Conservation (phyloP, 2,797 vertebrate genomes). For the Tympanoctomys barrerae region DNA sequence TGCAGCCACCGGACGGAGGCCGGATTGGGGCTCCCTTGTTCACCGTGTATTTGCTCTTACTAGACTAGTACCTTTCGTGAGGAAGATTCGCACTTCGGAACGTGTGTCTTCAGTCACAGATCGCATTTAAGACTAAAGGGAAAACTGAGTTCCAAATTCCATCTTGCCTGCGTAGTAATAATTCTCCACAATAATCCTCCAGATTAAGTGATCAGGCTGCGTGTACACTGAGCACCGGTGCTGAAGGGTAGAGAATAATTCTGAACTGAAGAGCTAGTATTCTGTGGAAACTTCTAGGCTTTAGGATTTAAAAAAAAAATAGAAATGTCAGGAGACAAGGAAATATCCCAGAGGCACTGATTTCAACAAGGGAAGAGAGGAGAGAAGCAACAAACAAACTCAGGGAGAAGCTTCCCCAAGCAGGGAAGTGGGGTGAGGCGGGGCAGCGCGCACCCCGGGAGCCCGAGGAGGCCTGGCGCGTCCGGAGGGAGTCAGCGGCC, state of each 20-base stretch:
- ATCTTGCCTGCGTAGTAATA: conserved; percentile 39
- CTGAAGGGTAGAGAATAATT: conserved; percentile 35
- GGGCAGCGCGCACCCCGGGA: too few relatives aligned
- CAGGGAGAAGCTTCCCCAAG: not conserved
- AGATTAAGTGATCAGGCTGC: conserved; percentile 35
- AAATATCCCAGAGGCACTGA: conserved; percentile 45
- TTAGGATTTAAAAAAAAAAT: not conserved
- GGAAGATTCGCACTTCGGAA: not conserved
- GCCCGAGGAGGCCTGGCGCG: not conserved
- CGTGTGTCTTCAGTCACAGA: conserved; percentile 34
- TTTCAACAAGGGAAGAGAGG: not conserved
- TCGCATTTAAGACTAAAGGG: conserved; percentile 33
- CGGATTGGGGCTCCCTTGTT: not conserved
- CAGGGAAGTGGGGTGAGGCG: not conserved
- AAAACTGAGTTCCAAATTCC: conserved; percentile 48
- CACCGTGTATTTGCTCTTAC: conserved; percentile 32
- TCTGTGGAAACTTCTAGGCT: conserved; percentile 18
- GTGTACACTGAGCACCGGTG: conserved; percentile 24
- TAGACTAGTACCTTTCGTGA: conserved; percentile 33
- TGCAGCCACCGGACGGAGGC: conserved; percentile 9
- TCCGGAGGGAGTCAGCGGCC: conserved; percentile 40
- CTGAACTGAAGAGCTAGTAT: not conserved
- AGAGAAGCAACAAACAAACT: not conserved
- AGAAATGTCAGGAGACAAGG: conserved; percentile 6
- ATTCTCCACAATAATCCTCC: not conserved